A percentile compares a stretch with the other conserved stretches of the same genome.
Conservation (phyloP, 2,113 vertebrate genomes). For the Gorilla gorilla region DNA sequence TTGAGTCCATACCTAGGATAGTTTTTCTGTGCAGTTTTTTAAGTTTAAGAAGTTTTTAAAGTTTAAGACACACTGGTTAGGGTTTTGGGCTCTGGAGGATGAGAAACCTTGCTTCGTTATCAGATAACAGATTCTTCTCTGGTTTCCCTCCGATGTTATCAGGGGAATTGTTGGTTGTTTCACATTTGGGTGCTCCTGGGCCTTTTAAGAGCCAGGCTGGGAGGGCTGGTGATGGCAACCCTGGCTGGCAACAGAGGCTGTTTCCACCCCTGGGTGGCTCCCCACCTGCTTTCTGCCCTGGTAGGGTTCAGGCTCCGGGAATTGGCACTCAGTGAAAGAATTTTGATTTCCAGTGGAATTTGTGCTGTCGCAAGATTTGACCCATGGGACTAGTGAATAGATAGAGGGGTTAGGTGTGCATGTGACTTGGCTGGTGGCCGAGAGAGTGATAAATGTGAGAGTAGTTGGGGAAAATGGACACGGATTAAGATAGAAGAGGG, state of each 20-base stretch:
- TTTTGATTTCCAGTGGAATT: constrained; percentile 50
- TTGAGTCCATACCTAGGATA: background rate
- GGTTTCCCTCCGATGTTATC: background rate
- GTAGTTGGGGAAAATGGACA: background rate
- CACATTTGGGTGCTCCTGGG: background rate
- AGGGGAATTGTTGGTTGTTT: background rate
- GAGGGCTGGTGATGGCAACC: background rate
- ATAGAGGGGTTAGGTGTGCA: background rate
- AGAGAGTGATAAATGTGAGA: background rate
- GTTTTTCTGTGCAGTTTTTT: background rate
- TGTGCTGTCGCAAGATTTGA: constrained; percentile 47
- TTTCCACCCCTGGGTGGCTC: background rate
- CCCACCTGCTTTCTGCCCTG: background rate
- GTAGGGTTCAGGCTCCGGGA: background rate
- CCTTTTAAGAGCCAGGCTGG: background rate
- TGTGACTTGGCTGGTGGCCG: background rate
- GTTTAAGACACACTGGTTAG: background rate
- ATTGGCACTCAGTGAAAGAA: background rate
- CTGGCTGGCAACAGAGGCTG: background rate
- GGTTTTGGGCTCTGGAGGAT: background rate
- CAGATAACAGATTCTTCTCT: background rate
- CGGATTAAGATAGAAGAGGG: background rate
- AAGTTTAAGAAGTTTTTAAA: background rate
- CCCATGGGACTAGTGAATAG: background rate
- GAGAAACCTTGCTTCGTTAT: background rate